Conservation (phyloP, 2,797 vertebrate species). For the Pseudomugil tenellus region DNA sequence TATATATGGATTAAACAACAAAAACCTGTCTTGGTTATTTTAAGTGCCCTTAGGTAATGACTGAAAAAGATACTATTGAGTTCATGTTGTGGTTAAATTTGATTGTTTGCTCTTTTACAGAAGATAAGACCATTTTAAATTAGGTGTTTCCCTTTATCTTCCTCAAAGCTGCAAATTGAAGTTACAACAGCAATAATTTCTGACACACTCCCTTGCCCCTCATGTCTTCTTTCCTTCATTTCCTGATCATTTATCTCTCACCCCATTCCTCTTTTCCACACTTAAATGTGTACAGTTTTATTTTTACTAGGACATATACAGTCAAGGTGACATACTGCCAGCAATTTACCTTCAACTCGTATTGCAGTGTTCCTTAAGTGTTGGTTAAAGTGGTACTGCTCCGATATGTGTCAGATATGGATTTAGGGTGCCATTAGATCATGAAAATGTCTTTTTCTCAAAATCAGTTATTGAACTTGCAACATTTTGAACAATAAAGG, state of each 20-base stretch:
- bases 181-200: conserved; percentile 25
- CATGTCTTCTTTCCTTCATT: conserved; percentile 7
- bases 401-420: conserved; percentile 51
- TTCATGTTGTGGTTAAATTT: background rate
- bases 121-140: conserved; percentile 7
- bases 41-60: background rate
- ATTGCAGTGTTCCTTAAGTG: conserved; percentile 47
- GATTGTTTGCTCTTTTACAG: conserved; percentile 12
- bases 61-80: background rate
- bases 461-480: conserved; percentile 17
- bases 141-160: conserved; percentile 8
- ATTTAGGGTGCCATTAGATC: conserved; percentile 58
- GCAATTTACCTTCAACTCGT: conserved; percentile 53
- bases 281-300: conserved; percentile 59
- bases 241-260: conserved; percentile 52
- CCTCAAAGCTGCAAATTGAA: conserved; percentile 26
- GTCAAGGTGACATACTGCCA: conserved; percentile 60
- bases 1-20: conserved; percentile 6
- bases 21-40: too few relatives aligned
- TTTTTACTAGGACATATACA: conserved; percentile 77
- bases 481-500: conserved; percentile 9
- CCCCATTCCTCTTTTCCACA: conserved; percentile 45
- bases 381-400: conserved; percentile 47
- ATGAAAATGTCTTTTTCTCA: conserved; percentile 23
- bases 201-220: background rate